phyloP scores from a whole-genome alignment of 2,797 vertebrate species.

The Dromococcyx pavoninus region DNA sequence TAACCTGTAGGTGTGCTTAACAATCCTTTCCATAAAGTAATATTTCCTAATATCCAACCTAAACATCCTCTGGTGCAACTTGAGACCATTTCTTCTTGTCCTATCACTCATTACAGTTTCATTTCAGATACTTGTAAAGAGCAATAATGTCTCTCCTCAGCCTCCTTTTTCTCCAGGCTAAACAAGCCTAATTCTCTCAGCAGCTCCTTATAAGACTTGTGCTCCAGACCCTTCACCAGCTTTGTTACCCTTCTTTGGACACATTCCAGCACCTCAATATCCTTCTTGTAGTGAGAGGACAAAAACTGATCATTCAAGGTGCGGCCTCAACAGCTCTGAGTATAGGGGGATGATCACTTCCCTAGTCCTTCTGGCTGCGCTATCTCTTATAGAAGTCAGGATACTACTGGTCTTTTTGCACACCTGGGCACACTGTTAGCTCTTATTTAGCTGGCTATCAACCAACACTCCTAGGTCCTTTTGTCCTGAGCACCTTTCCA shows the following conservation, averaged over 20 bases:
- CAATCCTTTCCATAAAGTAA: fast-evolving
- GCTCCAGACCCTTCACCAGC: neutral
- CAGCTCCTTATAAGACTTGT: neutral
- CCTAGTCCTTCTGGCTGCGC: too few relatives aligned
- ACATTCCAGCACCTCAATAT: too few relatives aligned
- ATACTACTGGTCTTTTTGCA: too few relatives aligned
- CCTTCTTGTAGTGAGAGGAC: too few relatives aligned
- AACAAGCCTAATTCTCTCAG: neutral
- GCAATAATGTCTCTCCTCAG: neutral
- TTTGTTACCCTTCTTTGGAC: neutral
- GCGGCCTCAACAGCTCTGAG: too few relatives aligned
- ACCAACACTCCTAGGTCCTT: too few relatives aligned
- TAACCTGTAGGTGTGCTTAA: neutral
- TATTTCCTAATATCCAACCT: neutral
- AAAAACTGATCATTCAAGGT: too few relatives aligned
- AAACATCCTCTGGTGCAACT: neutral
- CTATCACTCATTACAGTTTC: neutral
- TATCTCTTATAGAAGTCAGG: too few relatives aligned
- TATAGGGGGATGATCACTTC: too few relatives aligned
- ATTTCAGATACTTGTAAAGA: neutral
- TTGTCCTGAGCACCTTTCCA: too few relatives aligned
- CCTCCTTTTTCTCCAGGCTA: neutral
- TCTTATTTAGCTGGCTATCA: too few relatives aligned
- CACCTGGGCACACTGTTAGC: too few relatives aligned
- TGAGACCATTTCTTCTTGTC: neutral